Evolutionary conservation across 2,888 invertebrate species (phyloP).

Genomic region (Sympetrum striolatum): DNA sequence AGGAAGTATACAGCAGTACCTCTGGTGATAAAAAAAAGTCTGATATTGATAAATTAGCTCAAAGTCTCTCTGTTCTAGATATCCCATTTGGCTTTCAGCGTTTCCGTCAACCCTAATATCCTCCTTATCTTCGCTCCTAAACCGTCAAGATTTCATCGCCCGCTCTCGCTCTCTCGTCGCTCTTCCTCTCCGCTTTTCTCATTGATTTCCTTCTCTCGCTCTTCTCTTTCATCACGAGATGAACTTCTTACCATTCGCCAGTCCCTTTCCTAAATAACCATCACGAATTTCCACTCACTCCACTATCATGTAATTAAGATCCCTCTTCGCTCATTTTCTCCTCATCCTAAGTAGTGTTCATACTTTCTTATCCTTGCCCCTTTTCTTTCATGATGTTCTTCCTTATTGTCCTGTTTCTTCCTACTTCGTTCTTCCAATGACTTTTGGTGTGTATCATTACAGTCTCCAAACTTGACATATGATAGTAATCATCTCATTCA

Average conservation of each 20-base stretch:
- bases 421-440: too few relatives aligned
- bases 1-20: too few relatives aligned
- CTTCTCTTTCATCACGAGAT: not conserved
- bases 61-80: not conserved
- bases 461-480: too few relatives aligned
- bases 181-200: not conserved
- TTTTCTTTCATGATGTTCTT: too few relatives aligned
- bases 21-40: too few relatives aligned
- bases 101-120: not conserved
- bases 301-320: not conserved
- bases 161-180: not conserved
- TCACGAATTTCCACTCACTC: not conserved
- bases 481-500: too few relatives aligned
- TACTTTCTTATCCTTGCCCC: not conserved
- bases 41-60: not conserved
- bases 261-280: not conserved
- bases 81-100: not conserved
- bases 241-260: not conserved
- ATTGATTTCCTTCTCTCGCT: not conserved
- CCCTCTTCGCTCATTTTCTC: not conserved
- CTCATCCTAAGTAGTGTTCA: not conserved
- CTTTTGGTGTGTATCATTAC: too few relatives aligned
- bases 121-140: not conserved
- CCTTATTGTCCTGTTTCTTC: not conserved
- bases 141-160: not conserved